These are phyloP conservation scores for Sula dactylatra DNA, from an alignment of 2,113 vertebrate species.

Conservation along the genomic window DNA sequence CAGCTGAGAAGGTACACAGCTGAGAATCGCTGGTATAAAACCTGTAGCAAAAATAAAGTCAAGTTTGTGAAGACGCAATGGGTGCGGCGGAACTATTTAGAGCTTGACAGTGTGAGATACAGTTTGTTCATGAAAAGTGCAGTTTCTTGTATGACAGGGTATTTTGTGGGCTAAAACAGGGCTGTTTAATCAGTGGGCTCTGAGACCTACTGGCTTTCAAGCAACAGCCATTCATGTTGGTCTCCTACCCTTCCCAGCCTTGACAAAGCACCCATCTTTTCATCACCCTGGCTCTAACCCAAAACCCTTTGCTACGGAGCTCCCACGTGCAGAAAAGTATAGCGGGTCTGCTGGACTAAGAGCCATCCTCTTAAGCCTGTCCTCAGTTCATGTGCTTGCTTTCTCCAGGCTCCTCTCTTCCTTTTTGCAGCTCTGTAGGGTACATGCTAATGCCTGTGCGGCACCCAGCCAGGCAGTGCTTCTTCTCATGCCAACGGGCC, in stretches of 20 bases:
- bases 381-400: background rate
- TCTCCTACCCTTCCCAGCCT: background rate
- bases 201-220: background rate
- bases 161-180: background rate
- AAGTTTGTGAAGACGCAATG: accelerated
- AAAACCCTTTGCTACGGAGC: background rate
- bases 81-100: background rate
- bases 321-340: accelerated
- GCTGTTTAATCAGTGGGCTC: background rate
- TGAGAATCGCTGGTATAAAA: background rate
- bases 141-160: background rate
- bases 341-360: background rate
- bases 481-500: accelerated
- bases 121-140: background rate
- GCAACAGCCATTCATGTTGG: background rate
- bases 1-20: conserved; percentile 80
- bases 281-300: background rate
- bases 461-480: accelerated
- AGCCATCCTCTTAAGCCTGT: background rate
- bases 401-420: background rate
- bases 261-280: background rate
- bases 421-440: background rate
- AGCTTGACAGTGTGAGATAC: background rate
- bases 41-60: accelerated
- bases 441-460: accelerated